These are phyloP conservation scores for Esox niger DNA, from an alignment of 2,113 vertebrate species.

Conservation along the genomic window DNA sequence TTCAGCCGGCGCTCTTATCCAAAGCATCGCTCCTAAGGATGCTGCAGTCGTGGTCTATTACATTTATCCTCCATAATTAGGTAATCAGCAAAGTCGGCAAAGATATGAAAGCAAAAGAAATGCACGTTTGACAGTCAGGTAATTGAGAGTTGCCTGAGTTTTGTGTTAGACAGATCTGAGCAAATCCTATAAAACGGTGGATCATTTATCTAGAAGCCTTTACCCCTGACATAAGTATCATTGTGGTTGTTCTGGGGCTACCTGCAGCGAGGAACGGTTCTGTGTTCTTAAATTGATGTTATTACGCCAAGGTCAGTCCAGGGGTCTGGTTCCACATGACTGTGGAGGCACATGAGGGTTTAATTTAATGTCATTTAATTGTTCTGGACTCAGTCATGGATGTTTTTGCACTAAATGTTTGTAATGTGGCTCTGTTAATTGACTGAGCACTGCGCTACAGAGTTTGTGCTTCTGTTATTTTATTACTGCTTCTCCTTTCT, in stretches of 20 bases:
- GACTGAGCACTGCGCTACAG: constrained; percentile 57
- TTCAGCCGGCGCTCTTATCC: too few relatives aligned
- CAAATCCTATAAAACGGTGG: too few relatives aligned
- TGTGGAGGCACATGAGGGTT: neutral
- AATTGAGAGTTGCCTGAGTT: too few relatives aligned
- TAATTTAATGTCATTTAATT: neutral
- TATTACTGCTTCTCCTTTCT: constrained; percentile 4
- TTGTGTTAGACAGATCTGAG: too few relatives aligned
- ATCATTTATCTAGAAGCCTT: too few relatives aligned
- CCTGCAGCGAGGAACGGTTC: neutral
- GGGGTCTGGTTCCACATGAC: constrained; percentile 1
- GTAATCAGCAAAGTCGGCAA: too few relatives aligned
- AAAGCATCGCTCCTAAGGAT: too few relatives aligned
- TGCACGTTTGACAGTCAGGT: too few relatives aligned
- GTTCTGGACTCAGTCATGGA: constrained; percentile 55
- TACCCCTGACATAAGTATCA: neutral
- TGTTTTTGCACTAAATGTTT: constrained; percentile 61
- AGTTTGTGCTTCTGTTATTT: constrained; percentile 33
- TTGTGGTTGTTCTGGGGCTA: too few relatives aligned
- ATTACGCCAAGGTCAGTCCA: constrained; percentile 1
- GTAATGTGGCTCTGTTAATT: constrained; percentile 55
- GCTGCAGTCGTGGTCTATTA: too few relatives aligned
- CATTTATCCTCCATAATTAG: too few relatives aligned
- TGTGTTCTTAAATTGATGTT: neutral
- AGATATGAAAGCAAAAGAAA: too few relatives aligned